Base-by-base conservation (phyloP, 2,888 invertebrate genomes). In the Agapostemon virescens region DNA sequence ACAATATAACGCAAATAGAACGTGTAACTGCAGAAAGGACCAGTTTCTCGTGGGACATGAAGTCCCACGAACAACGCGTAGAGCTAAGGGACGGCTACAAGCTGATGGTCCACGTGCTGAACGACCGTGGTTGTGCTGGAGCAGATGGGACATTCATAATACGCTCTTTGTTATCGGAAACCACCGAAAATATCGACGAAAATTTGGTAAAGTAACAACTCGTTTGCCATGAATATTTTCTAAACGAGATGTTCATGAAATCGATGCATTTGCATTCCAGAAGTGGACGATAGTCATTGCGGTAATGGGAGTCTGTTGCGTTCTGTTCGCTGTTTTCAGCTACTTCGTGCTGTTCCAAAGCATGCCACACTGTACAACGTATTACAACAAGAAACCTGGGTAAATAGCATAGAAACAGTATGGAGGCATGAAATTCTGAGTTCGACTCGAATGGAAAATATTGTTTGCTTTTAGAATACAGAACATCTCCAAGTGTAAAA, bases 1-100 rank as follows among this genome's bases (percentile, higher is more conserved):
- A 90, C 72, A 91, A 92, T 78, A 87, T 87, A 61, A 88, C 90
- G 0, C 78, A 86, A 68, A 86, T 92, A 78, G 85, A 83, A 40
- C 75, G 74, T 0, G 85, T 89, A 13, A 72, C 82, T 26, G 76
- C 84, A 11, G 67, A 74, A 36, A 78, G 69, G 20, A 80, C 74
- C 38, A 85, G 76, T 0, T 92, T 88, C 69, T 7, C 61, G 1
- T 90, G 90, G 90, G 63, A 82, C 15, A 52, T 81, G 5, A 77
- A 83, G 30, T 55, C 79, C n/a, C 70, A 73, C 6, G 67, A 49
- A 17, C 26, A 71, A 13, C 58, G 84, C 42, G 55, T 75, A 40
- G 61, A 84, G 40, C 30, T 84, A 40, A 82, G 79, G 36, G 61
- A 81, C 36, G 87, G 84, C 33, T 88, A 87, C 1, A 88, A 89